These are phyloP conservation scores for Corynorhinus townsendii DNA, from an alignment of 2,113 vertebrate genomes.

Conservation along the genomic window DNA sequence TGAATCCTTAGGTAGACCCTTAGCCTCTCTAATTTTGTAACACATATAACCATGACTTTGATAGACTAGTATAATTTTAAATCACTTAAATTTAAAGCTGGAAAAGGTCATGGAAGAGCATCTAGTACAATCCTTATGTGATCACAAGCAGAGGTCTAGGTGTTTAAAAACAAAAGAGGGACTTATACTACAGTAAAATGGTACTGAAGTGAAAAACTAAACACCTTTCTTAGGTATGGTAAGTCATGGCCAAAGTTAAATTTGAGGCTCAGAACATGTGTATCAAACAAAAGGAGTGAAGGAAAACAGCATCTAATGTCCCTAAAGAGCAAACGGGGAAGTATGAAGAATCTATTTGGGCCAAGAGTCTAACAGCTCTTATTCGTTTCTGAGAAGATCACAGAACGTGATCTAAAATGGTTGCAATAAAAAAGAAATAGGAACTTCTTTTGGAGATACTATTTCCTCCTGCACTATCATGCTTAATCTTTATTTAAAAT, in stretches of 20 bases:
- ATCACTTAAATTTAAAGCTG: background rate
- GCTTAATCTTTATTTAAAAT: background rate
- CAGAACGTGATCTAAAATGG: background rate
- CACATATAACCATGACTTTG: background rate
- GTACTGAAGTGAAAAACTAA: background rate
- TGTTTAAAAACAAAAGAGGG: background rate
- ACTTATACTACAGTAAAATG: background rate
- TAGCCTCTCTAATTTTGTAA: background rate
- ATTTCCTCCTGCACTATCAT: background rate
- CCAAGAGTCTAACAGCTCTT: background rate
- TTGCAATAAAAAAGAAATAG: constrained; percentile 17
- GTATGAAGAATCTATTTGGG: background rate
- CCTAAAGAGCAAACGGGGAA: background rate
- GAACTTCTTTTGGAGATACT: background rate
- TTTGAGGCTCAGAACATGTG: background rate
- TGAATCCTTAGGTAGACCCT: background rate
- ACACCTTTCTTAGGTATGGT: background rate
- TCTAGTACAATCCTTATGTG: background rate
- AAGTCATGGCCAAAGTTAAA: background rate
- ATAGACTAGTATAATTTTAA: background rate
- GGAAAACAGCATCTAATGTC: background rate
- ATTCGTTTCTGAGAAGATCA: background rate
- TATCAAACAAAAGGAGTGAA: background rate
- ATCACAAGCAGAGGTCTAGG: background rate
- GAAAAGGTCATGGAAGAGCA: background rate